Evolutionary conservation across 2,888 invertebrate species (phyloP), one percentile per base, ranked within the genome.

Genomic region (Brachyptera risi): DNA sequence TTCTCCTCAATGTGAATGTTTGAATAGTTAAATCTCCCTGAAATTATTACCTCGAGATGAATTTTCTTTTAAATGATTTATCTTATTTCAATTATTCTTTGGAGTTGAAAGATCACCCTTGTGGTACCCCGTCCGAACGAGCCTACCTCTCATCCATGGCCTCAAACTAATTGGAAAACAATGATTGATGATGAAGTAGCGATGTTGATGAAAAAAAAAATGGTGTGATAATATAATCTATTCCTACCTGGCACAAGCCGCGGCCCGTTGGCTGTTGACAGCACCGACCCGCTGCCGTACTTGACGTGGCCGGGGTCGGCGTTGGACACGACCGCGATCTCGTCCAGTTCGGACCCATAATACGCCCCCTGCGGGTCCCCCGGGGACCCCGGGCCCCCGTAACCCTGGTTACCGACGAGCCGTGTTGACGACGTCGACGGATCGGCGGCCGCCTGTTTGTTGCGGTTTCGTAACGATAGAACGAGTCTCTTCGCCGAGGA

Each of bases 311-410:
- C 76, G 51, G 78, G 80, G 65, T 78, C 79, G 47, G 79, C 80
- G 69, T 79, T 80, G 54, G 82, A 83, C 66, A 86, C 84, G 68
- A 86, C 81, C 63, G 86, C 83, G 70, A 86, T 85, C 75, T 85
- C 85, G 69, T 84, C 84, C 66, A 84, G 76, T 71, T 85, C 85
- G 58, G 21, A 5, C 21, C 44, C 44, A 21, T 17, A 44, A 21
- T 44, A 21, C 17, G 44, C 17, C 3, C 21, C 44, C 17, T 21
- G 9, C 7, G 59, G 51, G 21, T 9, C 56, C 58, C 37, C 37
- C 24, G 40, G 4, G 49, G 44, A 24, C 38, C 47, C 37, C 31
- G 51, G 35, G 44, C 44, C 27, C n/a, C 59, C 56, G 38, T 56
- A 44, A 35, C 62, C 51, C n/a, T n/a, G n/a, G n/a, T n/a, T n/a